These are phyloP conservation scores for Adelognathus sp. DNA, from an alignment of 2,888 invertebrate species.

Conservation along the genomic window DNA sequence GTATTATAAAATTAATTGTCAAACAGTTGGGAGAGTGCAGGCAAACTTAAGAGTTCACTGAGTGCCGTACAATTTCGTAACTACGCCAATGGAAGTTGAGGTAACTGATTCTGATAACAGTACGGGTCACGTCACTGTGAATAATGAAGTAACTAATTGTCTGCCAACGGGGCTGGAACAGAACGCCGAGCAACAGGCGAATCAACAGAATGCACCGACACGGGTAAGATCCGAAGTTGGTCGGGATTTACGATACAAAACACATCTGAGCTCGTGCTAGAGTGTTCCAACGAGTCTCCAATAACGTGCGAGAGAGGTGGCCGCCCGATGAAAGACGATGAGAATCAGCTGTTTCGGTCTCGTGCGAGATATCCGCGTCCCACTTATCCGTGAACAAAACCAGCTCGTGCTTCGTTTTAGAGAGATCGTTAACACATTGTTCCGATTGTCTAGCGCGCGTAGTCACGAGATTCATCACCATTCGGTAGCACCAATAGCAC, in stretches of 20 bases:
- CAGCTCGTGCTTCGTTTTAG: not conserved
- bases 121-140: conserved; percentile 17
- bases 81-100: not conserved
- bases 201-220: conserved; percentile 25
- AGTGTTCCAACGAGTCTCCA: not conserved
- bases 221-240: conserved; percentile 32
- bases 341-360: conserved; percentile 61
- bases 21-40: not conserved
- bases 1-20: not conserved
- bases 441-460: not conserved
- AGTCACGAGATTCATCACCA: not conserved
- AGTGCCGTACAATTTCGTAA: not conserved
- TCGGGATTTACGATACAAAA: conserved; percentile 4
- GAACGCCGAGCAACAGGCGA: conserved; percentile 30
- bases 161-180: not conserved
- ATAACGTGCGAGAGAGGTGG: not conserved
- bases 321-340: conserved; percentile 15
- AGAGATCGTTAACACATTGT: not conserved
- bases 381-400: not conserved
- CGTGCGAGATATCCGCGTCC: conserved; percentile 28
- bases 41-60: not conserved
- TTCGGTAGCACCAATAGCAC: not conserved
- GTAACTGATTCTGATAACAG: not conserved
- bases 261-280: not conserved
- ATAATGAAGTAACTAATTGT: conserved; percentile 28